phyloP scores from a whole-genome alignment of 2,797 vertebrate species.

The Pseudochaenichthys georgianus region DNA sequence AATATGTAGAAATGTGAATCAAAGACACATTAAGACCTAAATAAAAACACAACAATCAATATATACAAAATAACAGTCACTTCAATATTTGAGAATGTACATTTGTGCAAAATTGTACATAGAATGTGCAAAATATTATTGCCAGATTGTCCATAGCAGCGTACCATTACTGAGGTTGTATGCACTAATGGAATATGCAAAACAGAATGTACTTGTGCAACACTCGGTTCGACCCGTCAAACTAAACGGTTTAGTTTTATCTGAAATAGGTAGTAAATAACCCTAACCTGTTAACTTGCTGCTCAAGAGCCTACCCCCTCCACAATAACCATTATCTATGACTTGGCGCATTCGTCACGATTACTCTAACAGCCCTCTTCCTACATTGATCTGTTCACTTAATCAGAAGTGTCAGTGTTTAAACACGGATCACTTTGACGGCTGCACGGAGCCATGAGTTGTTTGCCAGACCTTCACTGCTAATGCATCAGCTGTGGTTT shows the following conservation, averaged over 20 bases:
- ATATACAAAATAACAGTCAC: too few relatives aligned
- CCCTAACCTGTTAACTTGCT: neutral
- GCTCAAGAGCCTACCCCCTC: constrained; percentile 29
- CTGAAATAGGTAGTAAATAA: neutral
- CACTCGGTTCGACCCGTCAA: neutral
- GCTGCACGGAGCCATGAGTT: constrained; percentile 9
- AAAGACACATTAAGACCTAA: too few relatives aligned
- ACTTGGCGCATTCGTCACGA: constrained; percentile 27
- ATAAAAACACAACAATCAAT: too few relatives aligned
- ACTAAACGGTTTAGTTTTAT: neutral
- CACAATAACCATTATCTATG: constrained; percentile 43
- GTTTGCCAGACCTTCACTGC: constrained; percentile 6
- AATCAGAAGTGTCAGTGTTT: constrained; percentile 45
- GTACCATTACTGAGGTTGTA: neutral
- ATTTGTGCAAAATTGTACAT: too few relatives aligned
- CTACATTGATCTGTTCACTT: constrained; percentile 30
- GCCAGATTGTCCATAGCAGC: too few relatives aligned
- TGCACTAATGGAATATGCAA: neutral
- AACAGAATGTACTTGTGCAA: neutral
- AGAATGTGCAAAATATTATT: too few relatives aligned
- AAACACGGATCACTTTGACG: constrained; percentile 29
- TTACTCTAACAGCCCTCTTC: constrained; percentile 30
- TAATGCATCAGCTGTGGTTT: constrained; percentile 1
- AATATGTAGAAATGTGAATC: too few relatives aligned
- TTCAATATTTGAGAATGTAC: too few relatives aligned